Percentiles rank a stretch among this genome's conserved stretches.
phyloP scores from a whole-genome alignment of 2,888 invertebrate species.

The Griposia aprilina region DNA sequence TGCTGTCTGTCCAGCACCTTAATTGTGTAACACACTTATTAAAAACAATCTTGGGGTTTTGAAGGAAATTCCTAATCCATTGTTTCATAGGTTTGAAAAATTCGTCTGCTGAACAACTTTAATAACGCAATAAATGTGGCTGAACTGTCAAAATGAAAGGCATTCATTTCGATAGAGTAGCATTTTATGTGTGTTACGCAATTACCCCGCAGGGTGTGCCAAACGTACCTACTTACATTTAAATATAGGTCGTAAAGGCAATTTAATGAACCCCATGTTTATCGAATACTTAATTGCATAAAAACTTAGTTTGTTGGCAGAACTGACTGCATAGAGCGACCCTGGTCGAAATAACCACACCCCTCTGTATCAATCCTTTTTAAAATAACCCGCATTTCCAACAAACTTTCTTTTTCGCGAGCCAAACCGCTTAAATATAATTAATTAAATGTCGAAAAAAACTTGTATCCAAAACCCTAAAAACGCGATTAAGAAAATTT shows the following conservation, averaged over 20 bases:
- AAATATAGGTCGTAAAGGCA: neutral
- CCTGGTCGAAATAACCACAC: too few species aligned
- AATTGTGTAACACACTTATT: neutral
- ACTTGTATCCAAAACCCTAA: conserved; percentile 37
- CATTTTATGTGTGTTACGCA: neutral
- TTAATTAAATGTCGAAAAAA: conserved; percentile 61
- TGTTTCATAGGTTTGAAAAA: neutral
- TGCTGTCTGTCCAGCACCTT: neutral
- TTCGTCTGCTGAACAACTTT: neutral
- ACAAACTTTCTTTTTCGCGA: conserved; percentile 20
- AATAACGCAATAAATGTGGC: neutral
- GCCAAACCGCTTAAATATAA: conserved; percentile 41
- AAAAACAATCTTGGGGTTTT: neutral
- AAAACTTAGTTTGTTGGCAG: neutral
- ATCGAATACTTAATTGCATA: neutral
- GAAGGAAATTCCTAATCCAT: neutral
- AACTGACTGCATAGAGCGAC: neutral
- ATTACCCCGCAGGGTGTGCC: neutral
- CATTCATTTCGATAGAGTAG: too few species aligned
- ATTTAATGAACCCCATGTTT: neutral
- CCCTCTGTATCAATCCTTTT: neutral
- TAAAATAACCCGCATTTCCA: conserved; percentile 16
- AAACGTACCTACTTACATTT: neutral
- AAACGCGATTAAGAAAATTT: conserved; percentile 63
- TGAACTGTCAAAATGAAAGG: neutral